phyloP scores from a whole-genome alignment of 2,797 vertebrate genomes.

The Epinephelus awoara region DNA sequence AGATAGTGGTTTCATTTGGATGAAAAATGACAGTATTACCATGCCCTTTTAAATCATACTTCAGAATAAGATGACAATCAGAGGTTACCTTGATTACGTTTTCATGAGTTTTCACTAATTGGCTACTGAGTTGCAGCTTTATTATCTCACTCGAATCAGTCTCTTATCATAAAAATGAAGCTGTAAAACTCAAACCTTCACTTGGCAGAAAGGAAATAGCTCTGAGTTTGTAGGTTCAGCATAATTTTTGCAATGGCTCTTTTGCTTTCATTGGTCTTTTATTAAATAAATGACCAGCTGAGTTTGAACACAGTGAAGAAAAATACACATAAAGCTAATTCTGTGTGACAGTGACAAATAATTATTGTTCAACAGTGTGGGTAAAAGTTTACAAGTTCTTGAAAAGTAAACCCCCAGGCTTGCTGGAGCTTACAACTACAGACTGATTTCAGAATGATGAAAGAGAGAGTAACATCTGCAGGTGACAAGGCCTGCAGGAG shows the following conservation, averaged over 20 bases:
- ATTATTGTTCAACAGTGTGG: not conserved
- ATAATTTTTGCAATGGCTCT: not conserved
- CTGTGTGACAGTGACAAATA: not conserved
- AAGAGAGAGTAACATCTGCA: slow-evolving; percentile 17
- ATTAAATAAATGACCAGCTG: slow-evolving; percentile 3
- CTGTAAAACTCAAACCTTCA: slow-evolving; percentile 26
- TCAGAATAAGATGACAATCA: slow-evolving; percentile 23
- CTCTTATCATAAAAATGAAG: slow-evolving; percentile 28
- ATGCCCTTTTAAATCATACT: slow-evolving; percentile 15
- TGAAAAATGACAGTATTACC: slow-evolving; percentile 23
- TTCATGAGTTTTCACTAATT: slow-evolving; percentile 33
- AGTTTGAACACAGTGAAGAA: not conserved
- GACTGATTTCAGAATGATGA: slow-evolving; percentile 24
- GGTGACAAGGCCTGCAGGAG: slow-evolving; percentile 27
- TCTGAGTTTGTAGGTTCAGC: slow-evolving; percentile 13
- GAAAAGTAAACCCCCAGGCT: slow-evolving; percentile 3
- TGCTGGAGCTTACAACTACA: not conserved
- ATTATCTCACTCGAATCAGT: slow-evolving; percentile 21
- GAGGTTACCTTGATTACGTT: slow-evolving; percentile 34
- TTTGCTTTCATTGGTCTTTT: slow-evolving; percentile 20
- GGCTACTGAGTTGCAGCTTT: slow-evolving; percentile 25
- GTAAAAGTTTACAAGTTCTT: slow-evolving; percentile 12
- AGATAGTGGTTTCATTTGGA: slow-evolving; percentile 24
- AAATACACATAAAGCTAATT: slow-evolving; percentile 8
- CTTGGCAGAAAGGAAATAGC: slow-evolving; percentile 17